These are phyloP conservation scores for Sipunculus nudus DNA, from an alignment of 2,888 invertebrate species.

Conservation along the genomic window DNA sequence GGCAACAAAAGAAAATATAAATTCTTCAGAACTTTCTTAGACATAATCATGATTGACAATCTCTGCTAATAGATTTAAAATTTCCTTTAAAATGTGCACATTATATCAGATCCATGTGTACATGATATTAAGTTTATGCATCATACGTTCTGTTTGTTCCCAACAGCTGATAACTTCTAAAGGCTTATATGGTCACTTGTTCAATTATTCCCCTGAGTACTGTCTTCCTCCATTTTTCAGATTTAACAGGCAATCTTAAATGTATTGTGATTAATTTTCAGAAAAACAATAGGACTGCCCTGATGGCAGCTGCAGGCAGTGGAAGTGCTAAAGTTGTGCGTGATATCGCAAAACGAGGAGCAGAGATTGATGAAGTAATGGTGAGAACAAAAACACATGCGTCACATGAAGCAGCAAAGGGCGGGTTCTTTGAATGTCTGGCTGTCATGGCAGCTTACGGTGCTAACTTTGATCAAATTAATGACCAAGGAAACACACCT, in stretches of 20 bases:
- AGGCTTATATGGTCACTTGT: too few relatives aligned
- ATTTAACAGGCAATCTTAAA: not conserved
- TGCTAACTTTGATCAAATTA: conserved; percentile 62
- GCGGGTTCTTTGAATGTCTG: conserved; percentile 51
- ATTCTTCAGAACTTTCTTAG: too few relatives aligned
- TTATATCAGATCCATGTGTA: too few relatives aligned
- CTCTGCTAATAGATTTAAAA: too few relatives aligned
- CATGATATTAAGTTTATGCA: too few relatives aligned
- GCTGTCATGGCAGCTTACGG: conserved; percentile 60
- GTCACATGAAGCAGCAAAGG: conserved; percentile 63
- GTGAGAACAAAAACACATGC: conserved; percentile 57
- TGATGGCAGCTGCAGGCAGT: conserved; percentile 64
- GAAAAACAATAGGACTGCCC: conserved; percentile 60
- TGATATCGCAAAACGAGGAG: conserved; percentile 57
- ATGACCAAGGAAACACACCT: conserved; percentile 62
- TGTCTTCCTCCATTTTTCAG: too few relatives aligned
- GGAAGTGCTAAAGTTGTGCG: conserved; percentile 62
- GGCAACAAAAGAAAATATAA: too few relatives aligned
- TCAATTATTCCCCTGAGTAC: too few relatives aligned
- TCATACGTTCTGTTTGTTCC: too few relatives aligned
- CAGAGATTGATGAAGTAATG: conserved; percentile 44
- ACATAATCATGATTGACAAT: too few relatives aligned
- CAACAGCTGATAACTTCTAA: too few relatives aligned
- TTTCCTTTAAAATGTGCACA: too few relatives aligned
- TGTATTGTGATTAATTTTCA: conserved; percentile 28